Conservation (phyloP, 1,140 invertebrate species). For the Scylla paramamosain region DNA sequence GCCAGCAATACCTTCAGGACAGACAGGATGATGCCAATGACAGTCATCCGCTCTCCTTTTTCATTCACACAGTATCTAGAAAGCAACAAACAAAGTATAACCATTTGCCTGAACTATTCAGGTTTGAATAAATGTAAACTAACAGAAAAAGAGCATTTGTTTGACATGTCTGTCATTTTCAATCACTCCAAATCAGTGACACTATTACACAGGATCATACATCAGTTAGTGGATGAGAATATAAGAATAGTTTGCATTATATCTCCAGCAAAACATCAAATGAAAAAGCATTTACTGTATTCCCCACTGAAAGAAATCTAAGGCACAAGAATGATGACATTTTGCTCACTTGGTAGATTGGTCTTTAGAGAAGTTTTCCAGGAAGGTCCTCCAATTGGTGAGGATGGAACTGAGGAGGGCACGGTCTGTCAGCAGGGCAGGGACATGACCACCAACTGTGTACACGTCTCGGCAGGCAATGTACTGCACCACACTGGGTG, state of each 20-base stretch:
- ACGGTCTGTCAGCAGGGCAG: conserved; percentile 55
- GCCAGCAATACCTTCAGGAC: conserved; percentile 57
- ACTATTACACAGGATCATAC: too few species aligned
- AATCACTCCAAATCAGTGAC: too few species aligned
- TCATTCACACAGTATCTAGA: conserved; percentile 69
- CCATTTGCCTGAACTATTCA: not conserved
- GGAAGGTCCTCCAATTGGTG: conserved; percentile 62
- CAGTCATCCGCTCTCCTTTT: conserved; percentile 50
- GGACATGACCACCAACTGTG: conserved; percentile 64
- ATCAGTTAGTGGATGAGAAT: too few species aligned
- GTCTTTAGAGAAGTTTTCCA: conserved; percentile 47
- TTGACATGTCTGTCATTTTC: not conserved
- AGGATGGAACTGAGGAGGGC: conserved; percentile 55
- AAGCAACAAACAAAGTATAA: not conserved
- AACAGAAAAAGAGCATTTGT: not conserved
- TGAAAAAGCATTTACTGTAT: too few species aligned
- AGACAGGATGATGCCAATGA: conserved; percentile 57
- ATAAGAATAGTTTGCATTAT: too few species aligned
- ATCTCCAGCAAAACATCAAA: too few species aligned
- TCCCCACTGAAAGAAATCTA: too few species aligned
- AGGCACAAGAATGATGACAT: too few species aligned
- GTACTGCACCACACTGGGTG: conserved; percentile 67
- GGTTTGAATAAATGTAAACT: not conserved
- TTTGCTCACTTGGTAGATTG: conserved; percentile 58
- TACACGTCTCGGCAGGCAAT: conserved; percentile 66